Evolutionary conservation across 2,888 invertebrate species (phyloP), one percentile per base, ranked within the genome.

Genomic region (Metallyticus violacea): DNA sequence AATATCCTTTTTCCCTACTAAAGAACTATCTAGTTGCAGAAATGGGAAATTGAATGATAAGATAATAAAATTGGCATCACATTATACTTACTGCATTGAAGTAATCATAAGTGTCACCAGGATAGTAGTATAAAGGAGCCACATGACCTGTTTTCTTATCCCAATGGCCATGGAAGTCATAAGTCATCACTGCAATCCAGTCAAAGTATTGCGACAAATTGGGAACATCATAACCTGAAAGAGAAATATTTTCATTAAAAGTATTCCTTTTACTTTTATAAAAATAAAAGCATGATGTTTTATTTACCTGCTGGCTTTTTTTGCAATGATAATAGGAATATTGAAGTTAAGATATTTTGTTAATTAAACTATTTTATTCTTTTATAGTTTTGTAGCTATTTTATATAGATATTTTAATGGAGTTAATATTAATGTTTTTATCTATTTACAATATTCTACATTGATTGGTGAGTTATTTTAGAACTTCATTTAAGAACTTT

Each of bases 111-210:
- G 92, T 91, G 89, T 95, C 95, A 86, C 93, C 94, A 7, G 94
- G 94, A 87, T 94, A 93, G 89, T 94, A 93, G 89, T 95, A 95
- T 29, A 97, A 91, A 0, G 96, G 96, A 2, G 96, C 94, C 25
- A 97, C 94, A 90, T 96, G 96, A 0, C 95, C 95, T 0, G 96
- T 96, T 90, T 94, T 94, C 89, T 94, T 95, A 89, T 95, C 95
- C 93, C 95, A 95, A 86, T 96, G 94, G 0, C 96, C 96, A 90
- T 96, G 96, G 92, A 95, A 96, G 91, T 97, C 97, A 90, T 97
- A 97, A 0, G 96, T 95, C 94, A 97, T 97, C 26, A 97, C 94
- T 1, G 96, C 94, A 82, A 97, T 94, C 96, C 96, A 97, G 91
- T 97, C 96, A 80, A 96, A 93, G 89, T 96, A 94, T 77, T 93